Evolutionary conservation across 2,797 vertebrate genomes (phyloP).

Genomic region (Cynopterus sphinx): DNA sequence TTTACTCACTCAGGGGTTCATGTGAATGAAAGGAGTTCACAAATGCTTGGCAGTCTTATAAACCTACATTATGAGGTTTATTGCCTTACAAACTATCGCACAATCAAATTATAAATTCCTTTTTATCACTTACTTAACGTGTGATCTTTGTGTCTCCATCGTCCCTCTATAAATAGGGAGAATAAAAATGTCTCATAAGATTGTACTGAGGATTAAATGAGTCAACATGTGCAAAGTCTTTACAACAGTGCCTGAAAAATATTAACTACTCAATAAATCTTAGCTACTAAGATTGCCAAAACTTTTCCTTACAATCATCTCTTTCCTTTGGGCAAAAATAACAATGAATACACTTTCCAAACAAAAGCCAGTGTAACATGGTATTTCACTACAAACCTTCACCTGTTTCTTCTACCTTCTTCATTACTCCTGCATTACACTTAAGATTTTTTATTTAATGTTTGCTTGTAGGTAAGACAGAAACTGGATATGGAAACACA

Average conservation of each 20-base stretch:
- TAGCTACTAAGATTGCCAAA: neutral
- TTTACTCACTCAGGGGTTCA: slow-evolving; percentile 25
- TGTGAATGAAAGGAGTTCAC: slow-evolving; percentile 21
- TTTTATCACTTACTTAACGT: neutral
- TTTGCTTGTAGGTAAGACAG: neutral
- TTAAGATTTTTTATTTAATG: neutral
- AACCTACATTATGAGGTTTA: neutral
- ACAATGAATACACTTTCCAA: neutral
- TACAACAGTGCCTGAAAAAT: neutral
- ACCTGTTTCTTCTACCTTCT: neutral
- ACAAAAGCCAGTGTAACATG: neutral
- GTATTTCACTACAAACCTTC: neutral
- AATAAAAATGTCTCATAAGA: neutral
- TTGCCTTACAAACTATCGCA: neutral
- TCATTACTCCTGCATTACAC: neutral
- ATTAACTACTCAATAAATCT: neutral
- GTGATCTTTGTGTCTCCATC: neutral
- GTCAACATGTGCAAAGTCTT: neutral
- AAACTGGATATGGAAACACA: neutral
- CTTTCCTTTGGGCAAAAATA: slow-evolving; percentile 5
- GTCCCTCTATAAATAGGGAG: neutral
- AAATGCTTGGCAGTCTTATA: neutral
- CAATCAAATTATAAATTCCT: slow-evolving; percentile 4
- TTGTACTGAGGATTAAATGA: neutral
- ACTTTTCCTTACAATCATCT: slow-evolving; percentile 12